phyloP scores from a whole-genome alignment of 2,888 invertebrate genomes.

The Drosophila borealis region DNA sequence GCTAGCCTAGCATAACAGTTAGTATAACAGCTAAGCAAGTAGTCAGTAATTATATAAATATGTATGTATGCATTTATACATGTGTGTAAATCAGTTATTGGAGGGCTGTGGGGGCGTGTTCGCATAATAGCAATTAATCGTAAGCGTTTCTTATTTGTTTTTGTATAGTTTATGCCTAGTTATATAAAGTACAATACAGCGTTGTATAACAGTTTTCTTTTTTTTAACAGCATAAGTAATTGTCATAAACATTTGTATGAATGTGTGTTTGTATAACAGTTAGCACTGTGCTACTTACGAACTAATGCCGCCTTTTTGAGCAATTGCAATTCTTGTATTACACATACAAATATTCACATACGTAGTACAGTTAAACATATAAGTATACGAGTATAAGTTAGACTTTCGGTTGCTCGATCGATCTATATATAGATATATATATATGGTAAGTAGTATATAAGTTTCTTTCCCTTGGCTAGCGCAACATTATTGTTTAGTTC shows the following conservation, averaged over 20 bases:
- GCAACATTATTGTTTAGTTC: conserved; percentile 41
- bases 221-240: conserved; percentile 48
- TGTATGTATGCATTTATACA: background rate
- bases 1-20: conserved; percentile 20
- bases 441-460: conserved; percentile 32
- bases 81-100: conserved; percentile 26
- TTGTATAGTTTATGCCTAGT: conserved; percentile 34
- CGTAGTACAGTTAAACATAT: conserved; percentile 42
- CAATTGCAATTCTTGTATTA: conserved; percentile 53
- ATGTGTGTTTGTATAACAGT: conserved; percentile 54
- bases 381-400: conserved; percentile 55
- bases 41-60: conserved; percentile 6
- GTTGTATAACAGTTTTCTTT: conserved; percentile 63
- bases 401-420: conserved; percentile 61
- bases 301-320: conserved; percentile 55
- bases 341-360: conserved; percentile 26
- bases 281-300: conserved; percentile 55
- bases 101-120: conserved; percentile 12
- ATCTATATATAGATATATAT: conserved; percentile 10
- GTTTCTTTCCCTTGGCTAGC: background rate
- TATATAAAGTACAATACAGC: conserved; percentile 59
- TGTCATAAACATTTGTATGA: conserved; percentile 32
- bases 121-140: conserved; percentile 30
- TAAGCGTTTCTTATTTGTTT: conserved; percentile 38
- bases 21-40: conserved; percentile 35